phyloP scores from a whole-genome alignment of 2,113 vertebrate species.

The Sturnus vulgaris region DNA sequence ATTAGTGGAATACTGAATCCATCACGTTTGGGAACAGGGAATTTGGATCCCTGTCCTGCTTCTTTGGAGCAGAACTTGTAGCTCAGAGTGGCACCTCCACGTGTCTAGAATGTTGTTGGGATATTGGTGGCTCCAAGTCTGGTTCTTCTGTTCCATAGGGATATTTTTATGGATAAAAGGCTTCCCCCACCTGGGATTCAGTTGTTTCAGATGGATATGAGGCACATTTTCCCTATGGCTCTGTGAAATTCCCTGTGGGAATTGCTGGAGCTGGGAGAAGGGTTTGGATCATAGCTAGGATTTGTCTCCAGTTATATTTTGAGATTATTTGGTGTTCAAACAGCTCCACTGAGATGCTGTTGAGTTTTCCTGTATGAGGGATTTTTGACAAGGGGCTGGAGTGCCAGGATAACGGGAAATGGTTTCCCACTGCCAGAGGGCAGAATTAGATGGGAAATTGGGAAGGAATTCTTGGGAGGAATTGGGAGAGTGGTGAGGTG shows the following conservation, averaged over 20 bases:
- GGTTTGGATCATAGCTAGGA: not conserved
- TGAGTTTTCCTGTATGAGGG: not conserved
- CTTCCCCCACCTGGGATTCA: fast-evolving
- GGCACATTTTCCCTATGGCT: not conserved
- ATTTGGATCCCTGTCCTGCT: not conserved
- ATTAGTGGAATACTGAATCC: not conserved
- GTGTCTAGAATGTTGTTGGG: fast-evolving
- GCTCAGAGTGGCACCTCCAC: fast-evolving
- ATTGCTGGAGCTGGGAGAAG: not conserved
- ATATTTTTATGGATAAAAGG: not conserved
- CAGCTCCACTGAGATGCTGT: fast-evolving
- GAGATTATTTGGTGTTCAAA: not conserved
- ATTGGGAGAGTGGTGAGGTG: fast-evolving
- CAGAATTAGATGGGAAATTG: not conserved
- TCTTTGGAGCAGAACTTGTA: not conserved
- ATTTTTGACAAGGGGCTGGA: not conserved
- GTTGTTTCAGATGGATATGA: fast-evolving
- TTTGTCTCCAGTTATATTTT: not conserved
- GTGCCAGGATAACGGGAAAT: not conserved
- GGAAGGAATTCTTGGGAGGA: not conserved
- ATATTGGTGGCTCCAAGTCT: not conserved
- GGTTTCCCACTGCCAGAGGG: not conserved
- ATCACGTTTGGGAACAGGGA: fast-evolving
- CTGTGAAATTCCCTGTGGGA: not conserved
- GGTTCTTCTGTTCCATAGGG: not conserved